Base-by-base conservation (phyloP, 2,888 invertebrate species). In the Hanleya hanleyi region DNA sequence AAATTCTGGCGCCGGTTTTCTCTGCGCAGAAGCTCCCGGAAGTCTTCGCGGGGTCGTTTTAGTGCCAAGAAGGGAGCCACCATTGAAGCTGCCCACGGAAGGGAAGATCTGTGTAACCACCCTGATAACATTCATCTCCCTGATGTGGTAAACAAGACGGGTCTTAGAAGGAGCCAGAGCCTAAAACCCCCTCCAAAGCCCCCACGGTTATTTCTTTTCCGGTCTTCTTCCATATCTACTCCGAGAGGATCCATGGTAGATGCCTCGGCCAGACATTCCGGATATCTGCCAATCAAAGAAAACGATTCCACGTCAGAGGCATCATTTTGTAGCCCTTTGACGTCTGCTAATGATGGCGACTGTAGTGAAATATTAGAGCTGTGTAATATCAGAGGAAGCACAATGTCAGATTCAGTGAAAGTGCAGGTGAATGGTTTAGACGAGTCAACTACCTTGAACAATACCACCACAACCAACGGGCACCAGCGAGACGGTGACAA, bases 141-240 rank as follows among this genome's bases (percentile, higher is more conserved):
- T 15, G 85, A 85, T 73, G 81, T 84, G 36, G 79, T 85, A 7
- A 83, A 84, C 22, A 72, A 69, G 50, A 77, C 29, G 73, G 47
- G 74, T 77, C 37, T 68, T 80, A 69, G 77, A 32, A 77, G 83
- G 15, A 80, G 77, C 50, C 83, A 80, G 70, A 80, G 82, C 66
- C 70, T 81, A 38, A 84, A 82, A 32, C 83, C 85, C 7, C 87
- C 87, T 0, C 86, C 87, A 0, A 87, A 87, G 76, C 87, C 87
- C 9, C 87, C 87, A 1, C 73, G 86, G 33, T 69, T 85, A n/a
- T 86, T 86, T 68, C 75, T 84, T 9, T 82, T 84, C 77, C 77
- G 84, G 26, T 84, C 79, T 5, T 78, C 78, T 22, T 82, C 81
- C 1, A 83, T 82, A 36, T 83, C 81, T 71, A 82, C 82, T 15